A percentile compares a stretch with the other conserved stretches of the same genome.
Conservation (phyloP, 1,140 invertebrate species). For the Epicauta chinensis region DNA sequence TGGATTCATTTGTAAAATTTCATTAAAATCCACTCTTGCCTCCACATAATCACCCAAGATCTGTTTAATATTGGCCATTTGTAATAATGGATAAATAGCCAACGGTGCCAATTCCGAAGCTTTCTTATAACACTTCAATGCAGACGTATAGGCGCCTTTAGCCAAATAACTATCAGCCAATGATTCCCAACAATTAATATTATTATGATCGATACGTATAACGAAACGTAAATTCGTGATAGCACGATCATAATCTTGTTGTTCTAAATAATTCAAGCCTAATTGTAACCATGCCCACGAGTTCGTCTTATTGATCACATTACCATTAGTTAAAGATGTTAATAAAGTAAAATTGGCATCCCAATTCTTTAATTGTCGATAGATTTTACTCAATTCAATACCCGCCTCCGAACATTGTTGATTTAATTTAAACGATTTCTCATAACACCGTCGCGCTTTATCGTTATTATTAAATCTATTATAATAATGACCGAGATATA, state of each 20-base stretch:
- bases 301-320: conserved; percentile 47
- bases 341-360: conserved; percentile 40
- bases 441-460: conserved; percentile 72
- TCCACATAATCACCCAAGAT: conserved; percentile 63
- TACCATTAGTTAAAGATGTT: conserved; percentile 25
- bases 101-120: conserved; percentile 60
- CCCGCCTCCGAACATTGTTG: conserved; percentile 57
- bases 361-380: conserved; percentile 60
- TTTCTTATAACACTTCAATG: conserved; percentile 78
- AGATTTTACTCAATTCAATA: conserved; percentile 67
- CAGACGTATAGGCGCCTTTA: conserved; percentile 76
- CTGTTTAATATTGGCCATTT: conserved; percentile 74
- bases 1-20: conserved; percentile 55
- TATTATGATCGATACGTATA: conserved; percentile 56
- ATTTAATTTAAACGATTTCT: conserved; percentile 74
- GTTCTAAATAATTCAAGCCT: conserved; percentile 67
- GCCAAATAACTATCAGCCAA: conserved; percentile 81
- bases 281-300: conserved; percentile 78
- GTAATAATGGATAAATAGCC: conserved; percentile 67
- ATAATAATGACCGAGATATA: conserved; percentile 74
- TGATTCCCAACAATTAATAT: conserved; percentile 67
- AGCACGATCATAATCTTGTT: conserved; percentile 63
- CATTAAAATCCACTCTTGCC: conserved; percentile 62
- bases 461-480: conserved; percentile 52
- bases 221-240: conserved; percentile 70